phyloP scores from a whole-genome alignment of 1,140 invertebrate genomes.

The Drosophila bocki region DNA sequence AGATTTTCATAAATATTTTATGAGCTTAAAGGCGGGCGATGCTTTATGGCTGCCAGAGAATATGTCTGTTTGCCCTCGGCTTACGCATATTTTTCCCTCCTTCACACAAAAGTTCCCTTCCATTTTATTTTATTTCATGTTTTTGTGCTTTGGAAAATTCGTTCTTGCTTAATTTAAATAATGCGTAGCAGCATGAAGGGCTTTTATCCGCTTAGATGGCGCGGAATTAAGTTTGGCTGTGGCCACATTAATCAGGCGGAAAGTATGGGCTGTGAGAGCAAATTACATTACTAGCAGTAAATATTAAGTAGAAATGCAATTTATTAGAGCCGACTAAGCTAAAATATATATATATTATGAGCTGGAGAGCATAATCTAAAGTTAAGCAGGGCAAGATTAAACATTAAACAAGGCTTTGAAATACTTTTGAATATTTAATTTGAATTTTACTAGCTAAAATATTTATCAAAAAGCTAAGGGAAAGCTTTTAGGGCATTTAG shows the following conservation, averaged over 20 bases:
- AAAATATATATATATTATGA: neutral
- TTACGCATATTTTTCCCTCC: slow-evolving; percentile 27
- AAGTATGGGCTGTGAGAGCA: neutral
- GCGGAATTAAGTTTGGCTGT: slow-evolving; percentile 13
- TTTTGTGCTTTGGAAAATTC: slow-evolving; percentile 20
- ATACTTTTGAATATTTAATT: neutral
- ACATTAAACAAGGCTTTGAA: neutral
- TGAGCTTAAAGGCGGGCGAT: slow-evolving; percentile 63
- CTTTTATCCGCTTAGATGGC: slow-evolving; percentile 42
- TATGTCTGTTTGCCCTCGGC: slow-evolving; percentile 20
- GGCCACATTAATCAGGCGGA: slow-evolving; percentile 38
- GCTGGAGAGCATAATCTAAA: neutral
- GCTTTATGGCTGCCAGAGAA: slow-evolving; percentile 31
- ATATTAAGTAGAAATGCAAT: slow-evolving; percentile 8
- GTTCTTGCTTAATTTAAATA: slow-evolving; percentile 50
- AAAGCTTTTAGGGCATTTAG: neutral
- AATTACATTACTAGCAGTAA: slow-evolving; percentile 30
- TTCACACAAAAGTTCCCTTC: slow-evolving; percentile 17
- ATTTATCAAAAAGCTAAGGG: neutral
- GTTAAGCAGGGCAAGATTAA: neutral
- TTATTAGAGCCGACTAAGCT: neutral
- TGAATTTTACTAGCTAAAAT: neutral
- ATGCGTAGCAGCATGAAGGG: slow-evolving; percentile 19
- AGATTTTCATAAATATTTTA: slow-evolving; percentile 76
- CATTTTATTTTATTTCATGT: slow-evolving; percentile 33